These are phyloP conservation scores for Troides oblongomaculatus DNA, from an alignment of 2,888 invertebrate species.

Conservation along the genomic window DNA sequence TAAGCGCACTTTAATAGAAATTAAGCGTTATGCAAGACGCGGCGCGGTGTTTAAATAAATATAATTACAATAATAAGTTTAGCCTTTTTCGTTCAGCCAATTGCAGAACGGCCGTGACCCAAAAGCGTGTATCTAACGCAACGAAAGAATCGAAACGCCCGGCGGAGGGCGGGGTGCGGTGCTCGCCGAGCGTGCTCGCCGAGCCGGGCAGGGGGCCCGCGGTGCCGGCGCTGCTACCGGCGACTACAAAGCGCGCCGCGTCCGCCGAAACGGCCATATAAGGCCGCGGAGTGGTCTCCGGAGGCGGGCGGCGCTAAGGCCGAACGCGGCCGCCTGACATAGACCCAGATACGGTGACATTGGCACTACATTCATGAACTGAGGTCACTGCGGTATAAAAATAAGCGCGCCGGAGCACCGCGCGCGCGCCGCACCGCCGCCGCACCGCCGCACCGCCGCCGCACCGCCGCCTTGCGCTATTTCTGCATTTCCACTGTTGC, in stretches of 20 bases:
- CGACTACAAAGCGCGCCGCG: not conserved
- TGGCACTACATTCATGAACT: constrained; percentile 78
- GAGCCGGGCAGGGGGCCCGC: not conserved
- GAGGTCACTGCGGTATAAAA: constrained; percentile 75
- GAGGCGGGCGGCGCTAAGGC: constrained; percentile 50
- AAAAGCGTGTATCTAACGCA: constrained; percentile 10
- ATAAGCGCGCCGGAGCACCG: constrained; percentile 55
- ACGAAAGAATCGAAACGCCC: constrained; percentile 12
- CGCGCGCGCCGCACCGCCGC: constrained; percentile 27
- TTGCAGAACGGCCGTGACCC: constrained; percentile 19
- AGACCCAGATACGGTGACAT: constrained; percentile 77
- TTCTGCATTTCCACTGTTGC: constrained; percentile 52
- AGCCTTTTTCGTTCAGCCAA: constrained; percentile 18
- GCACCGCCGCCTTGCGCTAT: constrained; percentile 30
- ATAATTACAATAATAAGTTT: constrained; percentile 13
- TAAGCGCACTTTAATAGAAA: constrained; percentile 18
- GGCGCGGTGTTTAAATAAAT: constrained; percentile 7
- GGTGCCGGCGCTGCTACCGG: not conserved
- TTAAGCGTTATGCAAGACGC: constrained; percentile 18
- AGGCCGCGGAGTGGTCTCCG: constrained; percentile 42
- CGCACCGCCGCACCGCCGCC: too few relatives aligned
- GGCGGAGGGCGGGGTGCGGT: constrained; percentile 1
- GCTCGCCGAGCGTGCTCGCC: not conserved
- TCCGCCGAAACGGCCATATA: constrained; percentile 41
- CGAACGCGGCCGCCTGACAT: constrained; percentile 64